A percentile compares a stretch with the other conserved stretches of the same genome.
Evolutionary conservation across 2,797 vertebrate genomes (phyloP).

Genomic region (Girardinus metallicus): DNA sequence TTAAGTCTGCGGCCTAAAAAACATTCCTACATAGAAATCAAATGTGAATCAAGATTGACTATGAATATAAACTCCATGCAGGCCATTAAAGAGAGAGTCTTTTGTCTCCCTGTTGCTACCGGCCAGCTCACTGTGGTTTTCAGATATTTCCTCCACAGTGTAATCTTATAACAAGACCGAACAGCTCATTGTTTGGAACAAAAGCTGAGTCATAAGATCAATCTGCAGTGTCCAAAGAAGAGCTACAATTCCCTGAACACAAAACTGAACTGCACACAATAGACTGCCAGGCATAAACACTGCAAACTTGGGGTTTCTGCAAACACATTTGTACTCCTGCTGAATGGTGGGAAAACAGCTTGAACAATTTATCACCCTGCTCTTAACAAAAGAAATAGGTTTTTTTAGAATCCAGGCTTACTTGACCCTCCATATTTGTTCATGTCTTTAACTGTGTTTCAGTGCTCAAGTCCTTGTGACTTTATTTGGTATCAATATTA

Average conservation of each 20-base stretch:
- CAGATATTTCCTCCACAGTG: constrained; percentile 42
- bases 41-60: constrained; percentile 6
- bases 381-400: neutral
- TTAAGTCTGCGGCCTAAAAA: constrained; percentile 8
- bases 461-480: neutral
- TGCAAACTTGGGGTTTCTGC: neutral
- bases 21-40: neutral
- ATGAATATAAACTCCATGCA: neutral
- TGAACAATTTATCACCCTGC: neutral
- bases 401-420: neutral
- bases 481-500: neutral
- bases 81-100: constrained; percentile 24
- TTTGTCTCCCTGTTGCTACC: constrained; percentile 34
- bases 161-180: constrained; percentile 46
- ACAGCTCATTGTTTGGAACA: constrained; percentile 59
- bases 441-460: neutral
- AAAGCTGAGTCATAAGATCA: constrained; percentile 53
- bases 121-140: constrained; percentile 37
- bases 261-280: constrained; percentile 25
- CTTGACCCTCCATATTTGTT: neutral
- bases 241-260: constrained; percentile 36
- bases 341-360: neutral
- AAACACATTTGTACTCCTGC: neutral
- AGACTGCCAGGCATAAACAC: neutral
- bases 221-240: constrained; percentile 30